Conservation (phyloP, 2,797 vertebrate genomes). For the Pseudotriccus pelzelni region DNA sequence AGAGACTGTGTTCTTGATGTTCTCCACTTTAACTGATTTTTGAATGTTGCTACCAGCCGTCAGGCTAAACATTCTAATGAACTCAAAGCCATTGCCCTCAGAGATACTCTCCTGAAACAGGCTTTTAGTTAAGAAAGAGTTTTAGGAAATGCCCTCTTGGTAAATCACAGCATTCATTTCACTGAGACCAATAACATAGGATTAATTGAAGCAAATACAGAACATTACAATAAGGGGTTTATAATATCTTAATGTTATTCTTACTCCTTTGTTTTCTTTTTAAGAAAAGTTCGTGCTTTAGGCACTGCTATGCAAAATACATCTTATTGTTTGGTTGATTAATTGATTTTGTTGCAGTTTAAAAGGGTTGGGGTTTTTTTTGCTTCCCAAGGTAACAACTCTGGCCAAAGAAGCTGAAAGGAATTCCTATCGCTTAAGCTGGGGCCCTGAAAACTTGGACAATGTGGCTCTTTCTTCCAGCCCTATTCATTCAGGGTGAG, state of each 20-base stretch:
- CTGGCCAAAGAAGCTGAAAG: constrained; percentile 87
- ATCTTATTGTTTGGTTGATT: neutral
- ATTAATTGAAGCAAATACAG: neutral
- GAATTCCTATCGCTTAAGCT: constrained; percentile 89
- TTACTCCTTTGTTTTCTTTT: neutral
- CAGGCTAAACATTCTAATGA: neutral
- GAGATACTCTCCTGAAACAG: neutral
- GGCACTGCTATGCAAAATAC: neutral
- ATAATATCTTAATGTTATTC: neutral
- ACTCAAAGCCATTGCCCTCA: neutral
- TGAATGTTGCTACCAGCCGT: neutral
- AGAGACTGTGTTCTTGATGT: neutral
- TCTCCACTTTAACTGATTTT: neutral
- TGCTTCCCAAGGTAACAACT: constrained; percentile 80
- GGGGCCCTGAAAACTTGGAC: constrained; percentile 94
- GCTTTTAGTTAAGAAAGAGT: neutral
- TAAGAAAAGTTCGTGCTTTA: neutral
- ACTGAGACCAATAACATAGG: neutral
- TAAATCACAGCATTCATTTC: neutral
- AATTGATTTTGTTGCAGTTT: neutral
- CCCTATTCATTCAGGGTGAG: constrained; percentile 95
- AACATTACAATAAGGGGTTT: neutral
- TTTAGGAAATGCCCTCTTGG: neutral
- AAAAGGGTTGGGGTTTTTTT: constrained; percentile 43
- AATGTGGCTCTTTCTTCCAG: constrained; percentile 95